These are phyloP conservation scores for Brenthis daphne DNA, from an alignment of 2,888 invertebrate genomes.

Conservation along the genomic window DNA sequence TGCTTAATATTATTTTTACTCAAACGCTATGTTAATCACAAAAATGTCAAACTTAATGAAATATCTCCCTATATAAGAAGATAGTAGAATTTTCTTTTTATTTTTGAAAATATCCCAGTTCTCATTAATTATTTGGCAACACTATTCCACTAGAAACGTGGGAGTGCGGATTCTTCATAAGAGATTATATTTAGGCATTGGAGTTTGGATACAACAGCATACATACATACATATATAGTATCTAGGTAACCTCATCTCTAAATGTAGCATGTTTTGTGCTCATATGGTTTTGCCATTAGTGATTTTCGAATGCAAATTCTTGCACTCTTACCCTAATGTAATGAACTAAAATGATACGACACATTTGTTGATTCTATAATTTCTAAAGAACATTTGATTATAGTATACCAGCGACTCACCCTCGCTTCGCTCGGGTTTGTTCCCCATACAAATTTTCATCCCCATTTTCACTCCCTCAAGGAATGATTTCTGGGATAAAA, in stretches of 20 bases:
- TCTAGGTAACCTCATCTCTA: slow-evolving; percentile 22
- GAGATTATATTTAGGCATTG: slow-evolving; percentile 40
- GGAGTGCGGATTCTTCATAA: slow-evolving; percentile 48
- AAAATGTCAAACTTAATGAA: too few relatives aligned
- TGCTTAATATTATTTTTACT: too few relatives aligned
- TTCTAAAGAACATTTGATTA: not conserved
- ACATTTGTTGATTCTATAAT: not conserved
- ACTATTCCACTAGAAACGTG: slow-evolving; percentile 41
- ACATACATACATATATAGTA: too few relatives aligned
- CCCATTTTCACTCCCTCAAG: too few relatives aligned
- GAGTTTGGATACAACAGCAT: slow-evolving; percentile 4
- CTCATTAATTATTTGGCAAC: slow-evolving; percentile 4
- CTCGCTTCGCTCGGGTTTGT: too few relatives aligned
- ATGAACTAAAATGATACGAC: slow-evolving; percentile 12
- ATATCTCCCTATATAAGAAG: too few relatives aligned
- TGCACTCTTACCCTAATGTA: not conserved
- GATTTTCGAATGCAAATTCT: slow-evolving; percentile 19
- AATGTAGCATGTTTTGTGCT: slow-evolving; percentile 19
- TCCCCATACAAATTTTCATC: too few relatives aligned
- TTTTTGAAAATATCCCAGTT: not conserved
- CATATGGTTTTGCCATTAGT: slow-evolving; percentile 26
- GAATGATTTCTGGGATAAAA: too few relatives aligned
- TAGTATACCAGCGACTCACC: too few relatives aligned
- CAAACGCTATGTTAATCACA: too few relatives aligned
- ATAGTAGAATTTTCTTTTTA: not conserved